Conservation (phyloP, 2,797 vertebrate genomes). For the Aphelocoma californica region DNA sequence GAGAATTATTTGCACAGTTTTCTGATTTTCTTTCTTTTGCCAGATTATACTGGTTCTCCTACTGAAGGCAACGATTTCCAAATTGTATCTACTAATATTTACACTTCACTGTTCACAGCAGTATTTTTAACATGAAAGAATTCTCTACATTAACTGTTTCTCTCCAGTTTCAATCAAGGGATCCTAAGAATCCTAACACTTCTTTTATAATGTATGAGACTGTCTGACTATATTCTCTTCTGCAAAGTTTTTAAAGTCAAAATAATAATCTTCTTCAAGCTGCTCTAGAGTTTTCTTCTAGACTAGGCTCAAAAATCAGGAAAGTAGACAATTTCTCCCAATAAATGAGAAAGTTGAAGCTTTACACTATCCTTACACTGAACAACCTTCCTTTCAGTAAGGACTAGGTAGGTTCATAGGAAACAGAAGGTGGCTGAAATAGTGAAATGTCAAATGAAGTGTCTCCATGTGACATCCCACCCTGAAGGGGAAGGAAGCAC, state of each 20-base stretch:
- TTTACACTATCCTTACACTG: background rate
- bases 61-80: background rate
- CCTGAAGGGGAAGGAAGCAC: background rate
- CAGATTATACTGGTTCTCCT: background rate
- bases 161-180: background rate
- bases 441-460: background rate
- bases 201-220: background rate
- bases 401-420: background rate
- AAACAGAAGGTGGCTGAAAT: background rate
- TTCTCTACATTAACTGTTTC: background rate
- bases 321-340: background rate
- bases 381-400: background rate
- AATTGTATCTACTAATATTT: background rate
- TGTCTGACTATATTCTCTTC: background rate
- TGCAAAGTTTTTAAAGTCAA: background rate
- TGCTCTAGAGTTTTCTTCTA: background rate
- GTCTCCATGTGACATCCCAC: background rate
- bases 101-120: background rate
- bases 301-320: background rate
- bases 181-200: background rate
- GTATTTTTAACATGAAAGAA: background rate
- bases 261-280: background rate
- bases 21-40: background rate
- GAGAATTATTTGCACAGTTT: background rate
- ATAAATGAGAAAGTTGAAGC: background rate